These are phyloP conservation scores for Pachycephala philippinensis DNA, from an alignment of 2,113 vertebrate species.

Conservation along the genomic window DNA sequence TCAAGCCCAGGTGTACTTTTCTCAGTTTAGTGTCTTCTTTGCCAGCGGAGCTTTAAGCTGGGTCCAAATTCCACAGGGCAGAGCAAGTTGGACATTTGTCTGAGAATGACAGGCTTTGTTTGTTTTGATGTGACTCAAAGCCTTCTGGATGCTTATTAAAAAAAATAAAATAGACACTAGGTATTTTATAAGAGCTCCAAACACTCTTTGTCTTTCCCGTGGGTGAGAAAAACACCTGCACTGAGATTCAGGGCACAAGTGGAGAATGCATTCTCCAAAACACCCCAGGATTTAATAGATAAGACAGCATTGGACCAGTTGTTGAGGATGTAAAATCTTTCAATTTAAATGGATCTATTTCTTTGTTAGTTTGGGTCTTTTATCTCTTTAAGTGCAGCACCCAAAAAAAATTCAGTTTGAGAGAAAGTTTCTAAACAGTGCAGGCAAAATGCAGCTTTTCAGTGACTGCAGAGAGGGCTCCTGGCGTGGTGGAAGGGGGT, in stretches of 20 bases:
- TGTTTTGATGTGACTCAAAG: slow-evolving; percentile 13
- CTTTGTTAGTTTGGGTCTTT: neutral
- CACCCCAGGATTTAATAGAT: neutral
- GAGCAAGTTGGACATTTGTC: slow-evolving; percentile 18
- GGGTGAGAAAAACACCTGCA: neutral
- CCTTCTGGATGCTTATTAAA: neutral
- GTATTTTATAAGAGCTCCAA: neutral
- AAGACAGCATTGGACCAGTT: neutral
- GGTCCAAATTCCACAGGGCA: slow-evolving; percentile 23
- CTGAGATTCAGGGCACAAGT: neutral
- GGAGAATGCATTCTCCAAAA: neutral
- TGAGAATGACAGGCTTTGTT: slow-evolving; percentile 31
- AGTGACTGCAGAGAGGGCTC: neutral
- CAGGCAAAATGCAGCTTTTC: neutral
- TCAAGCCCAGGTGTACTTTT: slow-evolving; percentile 52
- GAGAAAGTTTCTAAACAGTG: neutral
- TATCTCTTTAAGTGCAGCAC: neutral
- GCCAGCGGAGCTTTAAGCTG: neutral
- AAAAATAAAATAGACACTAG: neutral
- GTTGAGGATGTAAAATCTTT: neutral
- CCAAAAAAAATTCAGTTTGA: neutral
- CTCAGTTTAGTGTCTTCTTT: neutral
- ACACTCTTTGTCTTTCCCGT: neutral
- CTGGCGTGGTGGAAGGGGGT: neutral
- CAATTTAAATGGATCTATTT: neutral